These are phyloP conservation scores for Acleris cristana DNA, from an alignment of 2,888 invertebrate species.

Conservation along the genomic window DNA sequence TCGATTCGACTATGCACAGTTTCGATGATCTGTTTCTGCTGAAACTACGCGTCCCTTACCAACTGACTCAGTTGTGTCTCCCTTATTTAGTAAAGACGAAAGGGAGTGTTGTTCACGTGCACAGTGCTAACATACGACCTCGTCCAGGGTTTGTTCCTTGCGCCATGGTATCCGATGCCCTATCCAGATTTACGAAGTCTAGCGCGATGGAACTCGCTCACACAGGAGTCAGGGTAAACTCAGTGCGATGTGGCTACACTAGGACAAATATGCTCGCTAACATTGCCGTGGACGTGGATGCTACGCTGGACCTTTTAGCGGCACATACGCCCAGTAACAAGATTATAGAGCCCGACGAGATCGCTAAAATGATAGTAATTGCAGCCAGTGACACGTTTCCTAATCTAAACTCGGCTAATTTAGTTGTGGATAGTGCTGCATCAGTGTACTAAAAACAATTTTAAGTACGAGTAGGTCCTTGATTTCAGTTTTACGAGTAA, in stretches of 20 bases:
- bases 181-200: constrained; percentile 34
- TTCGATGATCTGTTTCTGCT: constrained; percentile 34
- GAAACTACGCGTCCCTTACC: constrained; percentile 34
- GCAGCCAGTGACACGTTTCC: constrained; percentile 35
- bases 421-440: constrained; percentile 26
- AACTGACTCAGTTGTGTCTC: constrained; percentile 30
- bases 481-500: too few species aligned
- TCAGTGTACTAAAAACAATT: constrained; percentile 2
- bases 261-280: constrained; percentile 33
- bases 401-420: constrained; percentile 33
- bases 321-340: constrained; percentile 29
- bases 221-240: constrained; percentile 35
- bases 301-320: constrained; percentile 12
- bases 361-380: constrained; percentile 37
- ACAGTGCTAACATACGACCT: constrained; percentile 19
- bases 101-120: constrained; percentile 38
- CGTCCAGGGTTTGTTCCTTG: constrained; percentile 35
- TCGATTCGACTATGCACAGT: constrained; percentile 30
- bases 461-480: too few species aligned
- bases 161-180: constrained; percentile 26
- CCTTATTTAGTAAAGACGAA: constrained; percentile 38
- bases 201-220: constrained; percentile 35
- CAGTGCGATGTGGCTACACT: constrained; percentile 32
- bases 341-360: constrained; percentile 37
- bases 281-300: constrained; percentile 27